These are phyloP conservation scores for Smutsia temminckii DNA, from an alignment of 2,797 vertebrate genomes.

Conservation along the genomic window DNA sequence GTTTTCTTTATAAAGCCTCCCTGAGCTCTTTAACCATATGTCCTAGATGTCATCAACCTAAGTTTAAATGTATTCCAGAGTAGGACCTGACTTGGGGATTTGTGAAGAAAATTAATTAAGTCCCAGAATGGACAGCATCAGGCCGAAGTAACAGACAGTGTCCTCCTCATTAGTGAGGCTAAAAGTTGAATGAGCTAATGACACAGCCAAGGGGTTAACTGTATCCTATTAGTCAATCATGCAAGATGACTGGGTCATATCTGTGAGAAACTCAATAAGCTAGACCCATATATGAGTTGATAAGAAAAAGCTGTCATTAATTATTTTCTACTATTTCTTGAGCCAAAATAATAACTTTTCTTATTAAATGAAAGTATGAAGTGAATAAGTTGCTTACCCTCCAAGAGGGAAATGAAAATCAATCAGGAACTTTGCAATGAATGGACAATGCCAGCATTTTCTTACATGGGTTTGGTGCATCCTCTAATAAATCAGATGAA, in stretches of 20 bases:
- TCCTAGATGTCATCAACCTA: neutral
- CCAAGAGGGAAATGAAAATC: neutral
- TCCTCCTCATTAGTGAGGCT: neutral
- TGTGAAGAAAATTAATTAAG: neutral
- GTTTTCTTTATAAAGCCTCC: neutral
- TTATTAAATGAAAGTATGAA: neutral
- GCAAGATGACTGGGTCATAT: neutral
- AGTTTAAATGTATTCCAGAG: neutral
- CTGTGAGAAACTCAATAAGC: neutral
- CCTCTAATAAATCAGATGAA: neutral
- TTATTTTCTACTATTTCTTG: neutral
- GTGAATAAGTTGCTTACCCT: neutral
- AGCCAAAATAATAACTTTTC: neutral
- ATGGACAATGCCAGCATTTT: neutral
- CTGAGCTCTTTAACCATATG: neutral
- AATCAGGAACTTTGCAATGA: neutral
- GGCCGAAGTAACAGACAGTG: neutral
- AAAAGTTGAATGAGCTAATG: neutral
- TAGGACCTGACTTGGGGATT: neutral
- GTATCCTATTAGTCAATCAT: neutral
- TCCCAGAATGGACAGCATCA: neutral
- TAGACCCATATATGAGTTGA: neutral
- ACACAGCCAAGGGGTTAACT: neutral
- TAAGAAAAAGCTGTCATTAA: neutral
- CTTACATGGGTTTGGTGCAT: neutral